A percentile compares a stretch with the other conserved stretches of the same genome.
Evolutionary conservation across 2,888 invertebrate species (phyloP).

Genomic region (Yponomeuta plumbellus): DNA sequence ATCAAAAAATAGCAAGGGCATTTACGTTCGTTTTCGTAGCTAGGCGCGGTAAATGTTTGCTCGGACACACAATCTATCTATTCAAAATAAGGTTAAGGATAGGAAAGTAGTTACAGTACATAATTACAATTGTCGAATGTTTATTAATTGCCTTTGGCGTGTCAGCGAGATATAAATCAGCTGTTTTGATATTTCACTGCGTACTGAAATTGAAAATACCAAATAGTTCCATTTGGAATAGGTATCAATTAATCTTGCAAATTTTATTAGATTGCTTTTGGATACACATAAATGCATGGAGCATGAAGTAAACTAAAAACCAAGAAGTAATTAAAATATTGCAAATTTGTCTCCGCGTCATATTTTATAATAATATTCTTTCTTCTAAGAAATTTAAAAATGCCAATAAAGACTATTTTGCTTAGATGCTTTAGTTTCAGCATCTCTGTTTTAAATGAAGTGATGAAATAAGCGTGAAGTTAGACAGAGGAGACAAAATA

Average conservation of each 20-base stretch:
- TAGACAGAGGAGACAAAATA: background rate
- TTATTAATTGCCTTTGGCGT: slow-evolving; percentile 36
- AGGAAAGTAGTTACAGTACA: slow-evolving; percentile 41
- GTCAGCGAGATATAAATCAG: slow-evolving; percentile 22
- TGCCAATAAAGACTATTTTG: background rate
- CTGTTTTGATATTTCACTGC: slow-evolving; percentile 1
- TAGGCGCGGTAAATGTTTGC: background rate
- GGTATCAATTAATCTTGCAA: background rate
- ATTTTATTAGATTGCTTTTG: background rate
- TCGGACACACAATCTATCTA: slow-evolving; percentile 15
- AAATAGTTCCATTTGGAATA: background rate
- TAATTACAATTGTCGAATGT: slow-evolving; percentile 36
- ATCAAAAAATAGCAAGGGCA: background rate
- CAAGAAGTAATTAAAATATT: no score
- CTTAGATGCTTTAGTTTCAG: background rate
- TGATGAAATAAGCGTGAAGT: background rate
- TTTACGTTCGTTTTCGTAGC: background rate
- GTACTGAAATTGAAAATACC: background rate
- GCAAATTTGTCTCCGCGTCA: no score
- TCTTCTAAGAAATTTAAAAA: background rate
- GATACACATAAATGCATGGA: background rate
- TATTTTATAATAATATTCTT: background rate
- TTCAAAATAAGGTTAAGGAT: slow-evolving; percentile 69
- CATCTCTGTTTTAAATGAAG: background rate
- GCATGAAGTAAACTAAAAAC: no score